Base-by-base conservation (phyloP, 2,797 vertebrate genomes). In the Meda fulgida region DNA sequence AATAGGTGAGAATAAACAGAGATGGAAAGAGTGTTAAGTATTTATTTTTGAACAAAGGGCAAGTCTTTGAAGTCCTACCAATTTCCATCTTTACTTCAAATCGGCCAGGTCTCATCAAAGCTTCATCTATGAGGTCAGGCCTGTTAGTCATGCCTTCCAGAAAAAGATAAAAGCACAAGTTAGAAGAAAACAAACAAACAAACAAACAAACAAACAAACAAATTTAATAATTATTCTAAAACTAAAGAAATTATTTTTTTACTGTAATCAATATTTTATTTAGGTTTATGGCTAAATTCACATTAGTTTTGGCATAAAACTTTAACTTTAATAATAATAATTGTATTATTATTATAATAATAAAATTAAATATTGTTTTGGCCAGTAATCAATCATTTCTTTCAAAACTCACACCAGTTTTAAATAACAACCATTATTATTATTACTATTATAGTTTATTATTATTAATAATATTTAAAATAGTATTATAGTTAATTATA, bases 71-170 rank as follows among this genome's bases (percentile, higher is more conserved):
- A 34, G 29, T 81, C 95, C 95, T 93, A 99, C 98, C 96, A 4
- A 99, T 99, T 93, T 99, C 98, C 98, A 99, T 99, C 88, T 99
- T 99, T 90, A 99, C 98, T 91, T 99, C 98, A 93, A 99, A 95
- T 80, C 98, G 96, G 84, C 98, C 98, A 0, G 98, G 98, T 92
- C 98, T 97, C 95, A 99, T 96, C 88, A 99, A 94, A 89, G 98
- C 98, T 18, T 99, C 98, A 36, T 99, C 98, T 70, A 99, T 99
- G 92, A 99, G 95, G 92, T 99, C 98, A 38, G 98, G 98, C 89
- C 98, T 96, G 93, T 99, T 99, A 89, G 98, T 99, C 98, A 99
- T 99, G 81, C 98, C 98, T 99, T 88, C 63, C 46, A 21, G 46
- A 60, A 4, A 69, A 70, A 82, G n/a, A 34, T 38, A 88, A 66